phyloP scores from a whole-genome alignment of 30 jellyfish, hydroid and myxozoan genomes.

The Pseudorhiza aurosa region DNA sequence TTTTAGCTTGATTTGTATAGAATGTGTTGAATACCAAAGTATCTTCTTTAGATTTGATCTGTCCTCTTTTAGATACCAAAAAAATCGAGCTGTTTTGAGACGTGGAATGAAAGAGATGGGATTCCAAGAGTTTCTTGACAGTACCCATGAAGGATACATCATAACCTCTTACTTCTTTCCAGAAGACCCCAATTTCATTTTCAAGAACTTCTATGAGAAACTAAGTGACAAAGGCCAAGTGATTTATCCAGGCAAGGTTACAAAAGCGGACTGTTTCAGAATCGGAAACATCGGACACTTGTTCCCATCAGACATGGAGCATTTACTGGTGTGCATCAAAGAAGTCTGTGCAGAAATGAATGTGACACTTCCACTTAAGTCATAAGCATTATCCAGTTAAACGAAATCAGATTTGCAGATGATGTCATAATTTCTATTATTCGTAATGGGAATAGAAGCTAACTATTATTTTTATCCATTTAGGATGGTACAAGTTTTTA shows the following conservation, averaged over 20 bases:
- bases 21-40: no score
- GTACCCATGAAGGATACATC: constrained; percentile 84
- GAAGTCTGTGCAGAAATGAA: constrained; percentile 88
- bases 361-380: constrained; percentile 61
- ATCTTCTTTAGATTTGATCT: no score
- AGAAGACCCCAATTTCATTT: constrained; percentile 71
- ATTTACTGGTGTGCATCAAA: constrained; percentile 66
- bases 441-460: no score
- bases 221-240: constrained; percentile 80
- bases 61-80: constrained; percentile 63
- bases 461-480: no score
- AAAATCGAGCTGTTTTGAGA: constrained; percentile 83
- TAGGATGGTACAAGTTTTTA: no score
- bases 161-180: constrained; percentile 90
- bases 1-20: no score
- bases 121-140: constrained; percentile 82
- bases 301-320: constrained; percentile 85
- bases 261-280: constrained; percentile 94
- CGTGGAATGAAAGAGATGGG: constrained; percentile 91
- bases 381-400: no score
- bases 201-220: constrained; percentile 66
- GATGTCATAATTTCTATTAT: no score
- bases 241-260: constrained; percentile 95
- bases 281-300: constrained; percentile 94
- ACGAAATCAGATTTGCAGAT: no score